phyloP scores from a whole-genome alignment of 2,797 vertebrate genomes.

The Buphagus erythrorhynchus region DNA sequence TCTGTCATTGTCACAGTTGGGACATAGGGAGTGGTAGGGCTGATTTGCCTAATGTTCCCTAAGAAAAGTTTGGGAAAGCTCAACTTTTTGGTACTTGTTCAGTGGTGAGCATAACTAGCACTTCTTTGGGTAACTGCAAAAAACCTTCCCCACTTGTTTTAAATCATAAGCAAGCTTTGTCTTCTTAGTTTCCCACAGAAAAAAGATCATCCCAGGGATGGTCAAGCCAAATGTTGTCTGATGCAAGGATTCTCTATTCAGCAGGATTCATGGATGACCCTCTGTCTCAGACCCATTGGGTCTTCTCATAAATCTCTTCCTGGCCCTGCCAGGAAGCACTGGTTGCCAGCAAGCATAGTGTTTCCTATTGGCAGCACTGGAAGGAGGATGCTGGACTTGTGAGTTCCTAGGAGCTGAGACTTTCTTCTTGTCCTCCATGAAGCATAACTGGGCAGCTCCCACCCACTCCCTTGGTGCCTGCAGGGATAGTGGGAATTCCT shows the following conservation, averaged over 20 bases:
- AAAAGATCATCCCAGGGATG: not conserved
- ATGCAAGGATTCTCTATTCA: not conserved
- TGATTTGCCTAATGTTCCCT: not conserved
- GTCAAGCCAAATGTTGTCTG: not conserved
- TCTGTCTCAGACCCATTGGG: not conserved
- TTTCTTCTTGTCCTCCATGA: rapidly evolving
- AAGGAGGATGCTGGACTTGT: not conserved
- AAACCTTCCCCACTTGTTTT: not conserved
- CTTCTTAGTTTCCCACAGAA: not conserved
- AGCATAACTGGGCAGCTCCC: not conserved
- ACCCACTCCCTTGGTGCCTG: not conserved
- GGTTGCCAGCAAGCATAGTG: too few species aligned
- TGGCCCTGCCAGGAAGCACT: not conserved
- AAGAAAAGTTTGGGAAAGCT: not conserved
- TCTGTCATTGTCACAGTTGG: not conserved
- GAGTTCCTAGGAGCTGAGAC: not conserved
- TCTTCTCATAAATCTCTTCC: not conserved
- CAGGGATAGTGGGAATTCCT: not conserved
- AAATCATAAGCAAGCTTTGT: not conserved
- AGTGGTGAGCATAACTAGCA: not conserved
- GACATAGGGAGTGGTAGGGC: rapidly evolving
- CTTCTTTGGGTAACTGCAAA: not conserved
- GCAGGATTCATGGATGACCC: not conserved
- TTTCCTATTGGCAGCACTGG: rapidly evolving
- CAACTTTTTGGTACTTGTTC: not conserved